These are phyloP conservation scores for Sapayoa aenigma DNA, from an alignment of 2,113 vertebrate species.

Conservation along the genomic window DNA sequence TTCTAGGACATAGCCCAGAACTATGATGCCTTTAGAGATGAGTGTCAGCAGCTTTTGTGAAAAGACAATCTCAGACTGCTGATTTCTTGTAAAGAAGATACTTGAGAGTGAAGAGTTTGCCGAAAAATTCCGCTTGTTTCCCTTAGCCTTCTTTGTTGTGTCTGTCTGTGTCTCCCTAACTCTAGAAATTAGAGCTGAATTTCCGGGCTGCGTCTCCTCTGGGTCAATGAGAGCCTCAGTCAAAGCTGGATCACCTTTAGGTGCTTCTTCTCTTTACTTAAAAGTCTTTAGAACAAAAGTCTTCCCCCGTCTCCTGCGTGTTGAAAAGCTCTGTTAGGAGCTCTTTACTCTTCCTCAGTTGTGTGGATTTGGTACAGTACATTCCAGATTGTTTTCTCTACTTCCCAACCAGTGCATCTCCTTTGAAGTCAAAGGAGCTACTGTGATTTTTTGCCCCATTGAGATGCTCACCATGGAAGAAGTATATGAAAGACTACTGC, in stretches of 20 bases:
- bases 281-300: neutral
- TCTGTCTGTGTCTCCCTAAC: neutral
- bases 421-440: slow-evolving; percentile 58
- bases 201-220: neutral
- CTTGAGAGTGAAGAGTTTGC: neutral
- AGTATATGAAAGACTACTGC: slow-evolving; percentile 51
- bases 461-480: slow-evolving; percentile 36
- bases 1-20: neutral
- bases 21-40: neutral
- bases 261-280: neutral
- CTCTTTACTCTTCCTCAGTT: neutral
- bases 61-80: neutral
- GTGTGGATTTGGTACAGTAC: neutral
- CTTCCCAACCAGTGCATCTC: neutral
- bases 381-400: neutral
- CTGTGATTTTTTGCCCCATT: slow-evolving; percentile 50
- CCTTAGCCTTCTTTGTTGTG: neutral
- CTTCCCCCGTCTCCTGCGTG: neutral
- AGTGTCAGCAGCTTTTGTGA: neutral
- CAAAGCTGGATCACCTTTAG: neutral
- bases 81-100: neutral
- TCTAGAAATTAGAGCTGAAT: neutral
- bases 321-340: neutral
- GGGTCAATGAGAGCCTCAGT: neutral
- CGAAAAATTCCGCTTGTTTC: neutral